phyloP scores from a whole-genome alignment of 2,797 vertebrate genomes.

The Enteromius trimaculatus region DNA sequence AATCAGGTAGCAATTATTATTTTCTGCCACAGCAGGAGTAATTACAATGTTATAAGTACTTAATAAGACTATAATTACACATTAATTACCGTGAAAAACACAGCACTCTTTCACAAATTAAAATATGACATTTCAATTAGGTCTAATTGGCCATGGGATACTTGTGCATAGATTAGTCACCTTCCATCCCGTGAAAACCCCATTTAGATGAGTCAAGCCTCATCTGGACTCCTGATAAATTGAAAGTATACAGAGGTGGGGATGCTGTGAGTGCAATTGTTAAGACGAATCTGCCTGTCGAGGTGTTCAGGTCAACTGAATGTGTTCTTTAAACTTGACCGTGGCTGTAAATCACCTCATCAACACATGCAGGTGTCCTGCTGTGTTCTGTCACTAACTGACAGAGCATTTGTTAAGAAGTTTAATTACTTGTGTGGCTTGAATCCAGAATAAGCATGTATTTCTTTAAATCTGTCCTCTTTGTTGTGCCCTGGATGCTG shows the following conservation, averaged over 20 bases:
- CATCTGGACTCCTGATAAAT: slow-evolving; percentile 63
- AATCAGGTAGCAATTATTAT: background rate
- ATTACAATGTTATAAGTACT: slow-evolving; percentile 16
- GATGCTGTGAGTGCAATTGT: slow-evolving; percentile 61
- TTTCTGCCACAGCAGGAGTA: background rate
- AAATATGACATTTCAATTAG: background rate
- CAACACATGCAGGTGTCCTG: slow-evolving; percentile 63
- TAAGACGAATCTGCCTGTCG: slow-evolving; percentile 69
- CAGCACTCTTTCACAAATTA: background rate
- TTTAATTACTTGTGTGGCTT: slow-evolving; percentile 84
- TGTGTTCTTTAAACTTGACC: slow-evolving; percentile 60
- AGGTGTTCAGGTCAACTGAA: slow-evolving; percentile 57
- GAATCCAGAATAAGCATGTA: slow-evolving; percentile 75
- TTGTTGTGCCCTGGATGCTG: slow-evolving; percentile 27
- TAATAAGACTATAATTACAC: slow-evolving; percentile 18
- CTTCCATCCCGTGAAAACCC: slow-evolving; percentile 42
- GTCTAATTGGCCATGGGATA: slow-evolving; percentile 43
- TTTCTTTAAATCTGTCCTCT: slow-evolving; percentile 49
- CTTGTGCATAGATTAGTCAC: slow-evolving; percentile 37
- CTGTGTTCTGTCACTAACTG: slow-evolving; percentile 72
- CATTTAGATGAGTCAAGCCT: slow-evolving; percentile 61
- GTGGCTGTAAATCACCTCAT: slow-evolving; percentile 69
- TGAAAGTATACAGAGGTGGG: slow-evolving; percentile 47
- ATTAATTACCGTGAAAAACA: background rate
- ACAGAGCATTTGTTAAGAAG: slow-evolving; percentile 84